These are phyloP conservation scores for Elaphurus davidianus DNA, from an alignment of 2,113 vertebrate genomes.

Conservation along the genomic window DNA sequence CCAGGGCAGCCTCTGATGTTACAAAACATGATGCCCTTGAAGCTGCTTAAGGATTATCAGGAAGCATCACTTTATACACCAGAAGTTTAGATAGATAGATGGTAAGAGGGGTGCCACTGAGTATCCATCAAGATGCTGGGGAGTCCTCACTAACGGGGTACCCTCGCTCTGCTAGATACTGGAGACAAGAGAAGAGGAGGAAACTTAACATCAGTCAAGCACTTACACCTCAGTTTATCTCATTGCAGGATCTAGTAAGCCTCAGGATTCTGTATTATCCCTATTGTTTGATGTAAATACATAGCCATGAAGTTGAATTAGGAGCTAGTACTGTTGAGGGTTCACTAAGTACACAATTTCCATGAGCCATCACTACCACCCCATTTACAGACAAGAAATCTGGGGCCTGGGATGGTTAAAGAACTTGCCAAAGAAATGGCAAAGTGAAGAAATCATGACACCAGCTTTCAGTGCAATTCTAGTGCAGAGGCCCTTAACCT, in stretches of 20 bases:
- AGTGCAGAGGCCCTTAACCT: background rate
- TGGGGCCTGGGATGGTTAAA: background rate
- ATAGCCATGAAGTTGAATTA: background rate
- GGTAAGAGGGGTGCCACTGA: background rate
- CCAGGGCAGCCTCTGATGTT: background rate
- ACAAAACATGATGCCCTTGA: background rate
- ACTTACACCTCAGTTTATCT: background rate
- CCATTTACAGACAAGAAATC: background rate
- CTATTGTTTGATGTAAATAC: background rate
- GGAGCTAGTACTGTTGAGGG: background rate
- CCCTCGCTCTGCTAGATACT: background rate
- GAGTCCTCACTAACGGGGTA: background rate
- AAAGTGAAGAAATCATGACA: background rate
- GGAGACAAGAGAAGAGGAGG: background rate
- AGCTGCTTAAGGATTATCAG: background rate
- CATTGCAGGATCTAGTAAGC: background rate
- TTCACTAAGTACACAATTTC: background rate
- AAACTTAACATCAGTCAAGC: background rate
- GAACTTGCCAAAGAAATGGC: background rate
- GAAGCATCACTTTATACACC: background rate
- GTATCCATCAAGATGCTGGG: background rate
- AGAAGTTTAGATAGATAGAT: background rate
- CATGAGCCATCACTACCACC: background rate
- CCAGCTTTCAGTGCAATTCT: accelerated
- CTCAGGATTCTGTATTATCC: background rate